Percentiles rank a stretch among this genome's conserved stretches.
These are phyloP conservation scores for Apogon hyalosoma DNA, from an alignment of 2,797 vertebrate species.

Conservation along the genomic window DNA sequence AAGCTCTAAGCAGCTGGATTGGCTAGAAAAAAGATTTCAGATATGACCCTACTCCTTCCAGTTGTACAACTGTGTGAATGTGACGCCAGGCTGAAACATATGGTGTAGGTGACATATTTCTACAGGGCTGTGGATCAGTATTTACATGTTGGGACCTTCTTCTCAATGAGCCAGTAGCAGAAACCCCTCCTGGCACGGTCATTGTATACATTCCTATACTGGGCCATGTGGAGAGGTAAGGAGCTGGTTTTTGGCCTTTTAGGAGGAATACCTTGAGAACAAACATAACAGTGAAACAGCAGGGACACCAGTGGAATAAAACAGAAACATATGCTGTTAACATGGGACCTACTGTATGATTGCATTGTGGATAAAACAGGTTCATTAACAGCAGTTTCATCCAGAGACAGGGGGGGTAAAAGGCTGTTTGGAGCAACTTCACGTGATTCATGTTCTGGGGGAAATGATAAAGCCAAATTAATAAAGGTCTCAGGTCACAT, in stretches of 20 bases:
- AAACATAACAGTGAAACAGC: background rate
- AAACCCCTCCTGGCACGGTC: slow-evolving; percentile 70
- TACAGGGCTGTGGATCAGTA: slow-evolving; percentile 21
- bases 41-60: slow-evolving; percentile 4
- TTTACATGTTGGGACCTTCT: slow-evolving; percentile 62
- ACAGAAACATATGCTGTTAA: background rate
- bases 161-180: slow-evolving; percentile 75
- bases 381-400: slow-evolving; percentile 9
- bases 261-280: slow-evolving; percentile 30
- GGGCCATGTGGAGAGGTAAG: slow-evolving; percentile 53
- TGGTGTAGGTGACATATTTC: slow-evolving; percentile 16
- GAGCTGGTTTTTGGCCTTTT: slow-evolving; percentile 9
- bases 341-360: slow-evolving; percentile 35
- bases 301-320: background rate
- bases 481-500: slow-evolving; percentile 1
- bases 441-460: slow-evolving; percentile 16
- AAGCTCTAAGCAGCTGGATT: background rate
- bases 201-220: slow-evolving; percentile 74
- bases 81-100: slow-evolving; percentile 19
- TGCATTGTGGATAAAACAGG: slow-evolving; percentile 1
- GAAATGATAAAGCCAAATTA: slow-evolving; percentile 22
- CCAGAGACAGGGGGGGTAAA: slow-evolving; percentile 45
- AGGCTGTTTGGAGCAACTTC: slow-evolving; percentile 15
- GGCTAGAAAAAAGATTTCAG: slow-evolving; percentile 16
- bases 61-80: slow-evolving; percentile 17